Base-by-base conservation (phyloP, 1,140 invertebrate species). In the Philaenus spumarius region DNA sequence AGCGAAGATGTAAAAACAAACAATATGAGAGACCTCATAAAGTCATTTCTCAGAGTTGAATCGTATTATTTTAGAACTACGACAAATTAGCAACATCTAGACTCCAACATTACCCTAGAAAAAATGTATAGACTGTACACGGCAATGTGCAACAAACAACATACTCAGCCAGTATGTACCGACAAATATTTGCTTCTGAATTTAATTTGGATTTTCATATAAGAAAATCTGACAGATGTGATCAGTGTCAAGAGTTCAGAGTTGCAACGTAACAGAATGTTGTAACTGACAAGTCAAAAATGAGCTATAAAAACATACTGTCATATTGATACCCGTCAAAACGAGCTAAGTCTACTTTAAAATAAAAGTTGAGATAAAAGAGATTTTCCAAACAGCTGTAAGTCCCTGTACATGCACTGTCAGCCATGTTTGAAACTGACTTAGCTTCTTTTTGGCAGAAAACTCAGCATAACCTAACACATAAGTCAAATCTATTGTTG, bases 181-280 rank as follows among this genome's bases (percentile, higher is more conserved):
- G 59, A 35, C 24, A 53, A 3, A 52, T 62, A 14, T 65, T 65
- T 50, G 51, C 35, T 11, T 40, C 24, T 1, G 62, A 65, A 59
- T 65, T 61, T 37, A 63, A 62, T 42, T 57, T 65, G 52, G 59
- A 58, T 30, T 66, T 66, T 42, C 60, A 59, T 42, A 55, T 45
- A 57, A 43, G 57, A 23, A 65, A 66, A 62, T 61, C 64, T 42
- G 63, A 66, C 43, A 61, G 64, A 55, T 66, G 63, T 53, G 62
- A 63, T 39, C 35, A 50, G 57, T 66, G 63, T 58, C 47, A 64
- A 30, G 40, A 56, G n/a, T 48, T 59, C 11, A 55, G 42, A n/a
- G 34, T 37, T 47, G 53, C 60, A 45, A n/a, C n/a, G n/a, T n/a
- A n/a, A n/a, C n/a, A n/a, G n/a, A n/a, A n/a, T n/a, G 43, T 48